Conservation (phyloP, 2,797 vertebrate species). For the Choloepus didactylus region DNA sequence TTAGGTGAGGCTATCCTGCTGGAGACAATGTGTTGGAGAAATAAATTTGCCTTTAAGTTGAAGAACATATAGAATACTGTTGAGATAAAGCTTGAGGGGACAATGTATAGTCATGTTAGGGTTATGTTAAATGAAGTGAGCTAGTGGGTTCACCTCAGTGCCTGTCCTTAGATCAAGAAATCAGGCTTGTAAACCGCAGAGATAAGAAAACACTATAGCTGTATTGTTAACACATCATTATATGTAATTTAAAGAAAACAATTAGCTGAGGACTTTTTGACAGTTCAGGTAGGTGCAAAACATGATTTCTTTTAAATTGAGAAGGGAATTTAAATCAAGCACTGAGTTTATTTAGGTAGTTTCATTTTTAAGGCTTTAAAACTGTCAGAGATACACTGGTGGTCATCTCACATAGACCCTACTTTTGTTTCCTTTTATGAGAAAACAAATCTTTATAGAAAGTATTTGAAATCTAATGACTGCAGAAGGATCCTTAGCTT, state of each 20-base stretch:
- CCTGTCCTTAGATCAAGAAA: background rate
- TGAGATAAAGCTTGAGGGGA: background rate
- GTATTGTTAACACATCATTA: background rate
- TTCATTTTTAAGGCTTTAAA: background rate
- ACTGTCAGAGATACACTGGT: background rate
- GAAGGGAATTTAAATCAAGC: background rate
- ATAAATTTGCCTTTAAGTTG: background rate
- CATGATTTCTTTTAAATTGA: background rate
- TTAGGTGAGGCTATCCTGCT: background rate
- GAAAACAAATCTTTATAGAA: background rate
- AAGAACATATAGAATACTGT: background rate
- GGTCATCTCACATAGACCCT: background rate
- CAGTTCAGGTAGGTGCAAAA: background rate
- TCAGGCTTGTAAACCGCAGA: background rate
- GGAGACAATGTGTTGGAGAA: background rate
- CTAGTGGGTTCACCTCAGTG: background rate
- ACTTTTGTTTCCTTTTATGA: constrained; percentile 52
- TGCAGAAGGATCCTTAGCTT: constrained; percentile 25
- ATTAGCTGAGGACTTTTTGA: background rate
- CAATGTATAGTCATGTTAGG: background rate
- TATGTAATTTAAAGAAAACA: background rate
- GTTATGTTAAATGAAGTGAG: background rate
- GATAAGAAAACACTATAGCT: background rate
- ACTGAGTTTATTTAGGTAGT: background rate
- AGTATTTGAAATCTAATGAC: background rate